Percentiles rank a stretch among this genome's conserved stretches.
Evolutionary conservation across 92 coral and sea anemone genomes (phyloP).

Genomic region (Metridium senile): DNA sequence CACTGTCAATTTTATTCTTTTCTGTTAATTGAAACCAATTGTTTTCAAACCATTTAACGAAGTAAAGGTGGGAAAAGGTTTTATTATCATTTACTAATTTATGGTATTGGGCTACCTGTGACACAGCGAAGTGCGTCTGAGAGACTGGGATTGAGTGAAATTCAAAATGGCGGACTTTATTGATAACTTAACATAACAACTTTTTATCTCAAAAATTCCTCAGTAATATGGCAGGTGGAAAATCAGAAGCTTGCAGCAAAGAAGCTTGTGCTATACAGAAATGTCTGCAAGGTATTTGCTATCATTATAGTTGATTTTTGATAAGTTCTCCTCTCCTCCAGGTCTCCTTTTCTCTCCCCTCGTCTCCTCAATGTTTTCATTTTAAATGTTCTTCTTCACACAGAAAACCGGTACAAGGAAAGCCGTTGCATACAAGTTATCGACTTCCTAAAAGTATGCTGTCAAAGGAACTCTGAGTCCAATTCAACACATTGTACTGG

Average conservation of each 20-base stretch:
- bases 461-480: constrained; percentile 38
- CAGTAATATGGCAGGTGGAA: constrained; percentile 33
- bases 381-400: not conserved
- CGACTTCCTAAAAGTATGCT: constrained; percentile 43
- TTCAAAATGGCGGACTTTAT: not conserved
- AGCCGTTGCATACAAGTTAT: constrained; percentile 55
- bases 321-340: too few relatives aligned
- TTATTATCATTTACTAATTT: too few relatives aligned
- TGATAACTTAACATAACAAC: too few relatives aligned
- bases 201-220: too few relatives aligned
- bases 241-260: constrained; percentile 47
- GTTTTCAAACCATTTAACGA: too few relatives aligned
- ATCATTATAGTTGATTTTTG: not conserved
- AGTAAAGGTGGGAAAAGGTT: too few relatives aligned
- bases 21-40: too few relatives aligned
- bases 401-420: constrained; percentile 60
- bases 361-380: not conserved
- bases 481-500: constrained; percentile 62
- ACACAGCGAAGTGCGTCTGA: too few relatives aligned
- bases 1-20: too few relatives aligned
- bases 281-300: constrained; percentile 53
- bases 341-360: too few relatives aligned
- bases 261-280: constrained; percentile 76
- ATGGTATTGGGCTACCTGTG: too few relatives aligned
- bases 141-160: too few relatives aligned